phyloP scores from a whole-genome alignment of 2,113 vertebrate genomes.

The Rhegmatorhina hoffmannsi region DNA sequence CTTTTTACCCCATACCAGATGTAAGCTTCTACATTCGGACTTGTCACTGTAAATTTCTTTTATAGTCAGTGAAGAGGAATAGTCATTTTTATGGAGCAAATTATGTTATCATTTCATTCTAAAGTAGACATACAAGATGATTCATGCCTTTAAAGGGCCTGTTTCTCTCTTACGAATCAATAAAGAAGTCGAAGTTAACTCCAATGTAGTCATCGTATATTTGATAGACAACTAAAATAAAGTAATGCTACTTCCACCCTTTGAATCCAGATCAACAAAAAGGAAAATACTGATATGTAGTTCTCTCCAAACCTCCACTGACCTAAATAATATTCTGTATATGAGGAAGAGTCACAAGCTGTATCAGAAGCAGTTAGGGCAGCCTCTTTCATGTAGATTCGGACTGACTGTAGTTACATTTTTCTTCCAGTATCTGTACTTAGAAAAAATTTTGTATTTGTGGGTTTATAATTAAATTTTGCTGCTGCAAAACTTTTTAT shows the following conservation, averaged over 20 bases:
- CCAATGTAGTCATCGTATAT: not conserved
- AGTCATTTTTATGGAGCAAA: constrained; percentile 15
- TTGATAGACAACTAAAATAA: not conserved
- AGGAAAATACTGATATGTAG: not conserved
- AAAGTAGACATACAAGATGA: not conserved
- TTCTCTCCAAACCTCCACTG: not conserved
- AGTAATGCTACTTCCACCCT: not conserved
- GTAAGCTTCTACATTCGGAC: not conserved
- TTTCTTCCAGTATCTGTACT: not conserved
- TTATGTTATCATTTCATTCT: constrained; percentile 26
- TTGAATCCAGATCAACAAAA: not conserved
- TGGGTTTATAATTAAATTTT: not conserved
- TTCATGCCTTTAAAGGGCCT: constrained; percentile 16
- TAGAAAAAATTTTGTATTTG: not conserved
- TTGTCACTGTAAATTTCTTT: constrained; percentile 21
- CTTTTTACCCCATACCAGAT: not conserved
- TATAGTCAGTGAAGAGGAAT: not conserved
- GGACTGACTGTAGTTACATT: not conserved
- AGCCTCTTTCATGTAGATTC: not conserved
- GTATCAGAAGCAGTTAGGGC: not conserved
- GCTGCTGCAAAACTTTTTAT: not conserved
- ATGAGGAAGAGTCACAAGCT: not conserved
- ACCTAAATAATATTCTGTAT: not conserved
- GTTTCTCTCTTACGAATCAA: constrained; percentile 23
- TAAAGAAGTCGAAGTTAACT: not conserved